Conservation (phyloP, 2,797 vertebrate genomes). For the Arctocebus calabarensis region DNA sequence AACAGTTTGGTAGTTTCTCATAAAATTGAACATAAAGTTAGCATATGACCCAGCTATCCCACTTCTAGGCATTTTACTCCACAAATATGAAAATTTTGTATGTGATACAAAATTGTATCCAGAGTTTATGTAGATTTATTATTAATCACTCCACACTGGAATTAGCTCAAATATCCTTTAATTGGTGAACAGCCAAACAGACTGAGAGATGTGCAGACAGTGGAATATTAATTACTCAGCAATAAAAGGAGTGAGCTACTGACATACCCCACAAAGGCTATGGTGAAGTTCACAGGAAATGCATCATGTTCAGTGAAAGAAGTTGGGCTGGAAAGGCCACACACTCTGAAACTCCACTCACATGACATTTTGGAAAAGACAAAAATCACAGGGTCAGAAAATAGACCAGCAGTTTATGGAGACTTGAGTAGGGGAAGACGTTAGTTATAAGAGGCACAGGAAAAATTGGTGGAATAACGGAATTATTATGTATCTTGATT, state of each 20-base stretch:
- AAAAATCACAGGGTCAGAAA: too few relatives aligned
- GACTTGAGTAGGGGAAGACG: neutral
- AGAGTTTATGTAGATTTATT: neutral
- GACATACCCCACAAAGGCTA: neutral
- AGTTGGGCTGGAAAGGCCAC: neutral
- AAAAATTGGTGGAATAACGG: neutral
- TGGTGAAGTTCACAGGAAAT: neutral
- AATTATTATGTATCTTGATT: neutral
- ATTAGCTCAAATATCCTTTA: neutral
- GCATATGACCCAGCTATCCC: too few relatives aligned
- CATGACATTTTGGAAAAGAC: too few relatives aligned
- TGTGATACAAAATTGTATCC: neutral
- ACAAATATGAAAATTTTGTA: neutral
- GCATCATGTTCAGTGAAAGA: neutral
- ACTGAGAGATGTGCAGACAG: neutral
- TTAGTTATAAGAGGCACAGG: neutral
- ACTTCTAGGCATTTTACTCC: too few relatives aligned
- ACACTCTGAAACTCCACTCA: too few relatives aligned
- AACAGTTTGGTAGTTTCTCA: too few relatives aligned
- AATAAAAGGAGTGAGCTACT: neutral
- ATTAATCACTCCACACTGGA: neutral
- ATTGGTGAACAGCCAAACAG: neutral
- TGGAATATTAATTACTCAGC: neutral
- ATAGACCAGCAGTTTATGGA: neutral
- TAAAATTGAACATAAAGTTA: too few relatives aligned